Conservation (phyloP, 2,888 invertebrate genomes). For the Choreutis nemorana region DNA sequence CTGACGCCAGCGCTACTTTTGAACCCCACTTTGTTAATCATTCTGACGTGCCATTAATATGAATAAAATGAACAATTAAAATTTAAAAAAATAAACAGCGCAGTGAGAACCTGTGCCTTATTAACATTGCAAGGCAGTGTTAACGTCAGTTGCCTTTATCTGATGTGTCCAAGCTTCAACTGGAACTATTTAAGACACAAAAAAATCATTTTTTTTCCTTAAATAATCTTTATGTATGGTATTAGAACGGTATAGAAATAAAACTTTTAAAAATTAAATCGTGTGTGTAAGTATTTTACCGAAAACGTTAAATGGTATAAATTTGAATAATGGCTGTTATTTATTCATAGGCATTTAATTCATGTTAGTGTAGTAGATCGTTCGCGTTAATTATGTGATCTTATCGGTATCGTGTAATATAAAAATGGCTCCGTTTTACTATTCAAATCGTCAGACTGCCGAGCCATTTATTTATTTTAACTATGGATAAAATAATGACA, state of each 20-base stretch:
- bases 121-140: too few species aligned
- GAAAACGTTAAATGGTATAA: not conserved
- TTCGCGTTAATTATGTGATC: constrained; percentile 53
- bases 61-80: constrained; percentile 3
- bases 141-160: too few species aligned
- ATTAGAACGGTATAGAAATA: too few species aligned
- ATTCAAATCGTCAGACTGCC: constrained; percentile 34
- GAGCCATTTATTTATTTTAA: not conserved
- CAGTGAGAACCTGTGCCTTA: too few species aligned
- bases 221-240: too few species aligned
- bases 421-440: constrained; percentile 51
- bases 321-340: too few species aligned
- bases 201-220: too few species aligned
- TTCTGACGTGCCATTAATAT: constrained; percentile 26
- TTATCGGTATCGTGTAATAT: constrained; percentile 44
- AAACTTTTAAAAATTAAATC: too few species aligned
- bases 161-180: too few species aligned
- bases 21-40: constrained; percentile 27
- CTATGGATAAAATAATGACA: not conserved
- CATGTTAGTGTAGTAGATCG: constrained; percentile 25
- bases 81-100: too few species aligned
- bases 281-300: not conserved
- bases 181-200: too few species aligned
- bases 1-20: too few species aligned
- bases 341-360: constrained; percentile 30